A percentile compares a stretch with the other conserved stretches of the same genome.
phyloP scores from a whole-genome alignment of 2,888 invertebrate genomes.

The Serrognathus titanus region DNA sequence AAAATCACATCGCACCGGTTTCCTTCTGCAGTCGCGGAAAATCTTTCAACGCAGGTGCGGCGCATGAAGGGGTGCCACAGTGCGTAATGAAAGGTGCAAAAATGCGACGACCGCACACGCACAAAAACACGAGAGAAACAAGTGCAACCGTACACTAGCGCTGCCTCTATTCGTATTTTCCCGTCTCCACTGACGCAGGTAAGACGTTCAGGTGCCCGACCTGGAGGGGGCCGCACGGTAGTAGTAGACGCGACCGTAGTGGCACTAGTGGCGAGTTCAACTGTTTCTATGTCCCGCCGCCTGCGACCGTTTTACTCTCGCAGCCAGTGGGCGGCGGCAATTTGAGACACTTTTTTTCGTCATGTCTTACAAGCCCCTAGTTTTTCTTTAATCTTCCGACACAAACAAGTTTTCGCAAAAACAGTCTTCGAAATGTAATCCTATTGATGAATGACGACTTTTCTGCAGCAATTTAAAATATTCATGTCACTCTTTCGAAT shows the following conservation, averaged over 20 bases:
- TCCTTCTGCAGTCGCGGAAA: too few relatives aligned
- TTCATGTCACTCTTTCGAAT: too few relatives aligned
- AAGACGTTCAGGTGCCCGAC: conserved; percentile 35
- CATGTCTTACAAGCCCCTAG: neutral
- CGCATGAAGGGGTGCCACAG: neutral
- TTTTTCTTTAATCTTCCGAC: too few relatives aligned
- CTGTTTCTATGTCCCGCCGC: conserved; percentile 36
- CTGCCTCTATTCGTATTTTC: conserved; percentile 2
- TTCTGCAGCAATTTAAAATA: too few relatives aligned
- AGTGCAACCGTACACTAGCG: neutral
- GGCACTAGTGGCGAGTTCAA: conserved; percentile 47
- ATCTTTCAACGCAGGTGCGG: neutral
- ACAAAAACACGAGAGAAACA: conserved; percentile 20
- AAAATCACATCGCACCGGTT: too few relatives aligned
- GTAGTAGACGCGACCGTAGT: conserved; percentile 42
- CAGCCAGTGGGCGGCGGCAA: conserved; percentile 8
- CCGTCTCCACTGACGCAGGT: conserved; percentile 12
- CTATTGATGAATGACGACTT: too few relatives aligned
- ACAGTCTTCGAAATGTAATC: too few relatives aligned
- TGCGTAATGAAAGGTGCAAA: conserved; percentile 5
- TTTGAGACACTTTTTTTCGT: conserved; percentile 9
- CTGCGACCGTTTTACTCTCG: conserved; percentile 19
- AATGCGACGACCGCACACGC: conserved; percentile 20
- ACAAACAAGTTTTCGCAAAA: too few relatives aligned
- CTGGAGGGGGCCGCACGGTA: conserved; percentile 38